Percentiles rank a stretch among this genome's conserved stretches.
phyloP scores from a whole-genome alignment of 2,113 vertebrate genomes.

The Cranoglanis bouderius region DNA sequence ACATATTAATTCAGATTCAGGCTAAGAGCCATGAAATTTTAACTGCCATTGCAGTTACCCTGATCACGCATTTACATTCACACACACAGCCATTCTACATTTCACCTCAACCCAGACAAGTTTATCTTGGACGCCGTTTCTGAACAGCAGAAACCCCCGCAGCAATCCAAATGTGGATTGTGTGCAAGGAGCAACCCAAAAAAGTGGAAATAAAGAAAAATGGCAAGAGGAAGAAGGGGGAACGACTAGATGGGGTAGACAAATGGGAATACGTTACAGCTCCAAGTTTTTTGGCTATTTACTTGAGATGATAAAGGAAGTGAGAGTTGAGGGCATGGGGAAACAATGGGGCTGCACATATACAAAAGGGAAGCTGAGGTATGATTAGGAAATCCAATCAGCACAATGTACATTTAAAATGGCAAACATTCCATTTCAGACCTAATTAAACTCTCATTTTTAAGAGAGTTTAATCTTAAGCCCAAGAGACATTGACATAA shows the following conservation, averaged over 20 bases:
- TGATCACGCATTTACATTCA: constrained; percentile 23
- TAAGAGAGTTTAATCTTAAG: constrained; percentile 15
- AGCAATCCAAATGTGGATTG: constrained; percentile 49
- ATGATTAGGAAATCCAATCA: constrained; percentile 67
- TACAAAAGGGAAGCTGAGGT: constrained; percentile 62
- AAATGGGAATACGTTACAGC: constrained; percentile 62
- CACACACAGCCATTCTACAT: constrained; percentile 31
- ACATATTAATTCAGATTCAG: constrained; percentile 9
- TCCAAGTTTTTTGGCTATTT: constrained; percentile 64
- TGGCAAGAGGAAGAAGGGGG: constrained; percentile 56
- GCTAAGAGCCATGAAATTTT: constrained; percentile 10
- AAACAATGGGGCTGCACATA: constrained; percentile 39
- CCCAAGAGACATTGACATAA: constrained; percentile 29
- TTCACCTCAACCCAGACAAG: constrained; percentile 39
- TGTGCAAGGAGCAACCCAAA: constrained; percentile 40
- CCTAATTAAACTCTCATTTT: constrained; percentile 45
- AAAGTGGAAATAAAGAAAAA: constrained; percentile 44
- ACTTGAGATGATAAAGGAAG: constrained; percentile 72
- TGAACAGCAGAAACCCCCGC: constrained; percentile 45
- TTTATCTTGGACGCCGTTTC: constrained; percentile 48
- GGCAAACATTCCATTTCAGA: constrained; percentile 32
- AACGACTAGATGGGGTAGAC: constrained; percentile 40
- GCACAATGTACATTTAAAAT: constrained; percentile 48
- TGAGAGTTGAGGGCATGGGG: constrained; percentile 57
- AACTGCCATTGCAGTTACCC: constrained; percentile 22